Evolutionary conservation across 2,797 vertebrate species (phyloP).

Genomic region (Anguilla anguilla): DNA sequence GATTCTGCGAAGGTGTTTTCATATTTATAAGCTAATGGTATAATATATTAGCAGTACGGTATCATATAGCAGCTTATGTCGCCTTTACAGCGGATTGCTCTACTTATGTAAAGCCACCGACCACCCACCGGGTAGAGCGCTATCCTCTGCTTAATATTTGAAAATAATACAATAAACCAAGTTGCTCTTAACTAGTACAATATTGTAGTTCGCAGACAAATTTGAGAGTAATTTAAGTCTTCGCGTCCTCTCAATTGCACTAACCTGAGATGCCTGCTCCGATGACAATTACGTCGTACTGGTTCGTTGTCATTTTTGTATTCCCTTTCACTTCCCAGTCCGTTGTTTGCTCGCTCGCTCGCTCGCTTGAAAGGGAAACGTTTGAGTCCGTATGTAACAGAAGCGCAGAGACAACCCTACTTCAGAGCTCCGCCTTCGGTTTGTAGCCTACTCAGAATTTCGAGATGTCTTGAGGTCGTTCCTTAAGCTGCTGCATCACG

Average conservation of each 20-base stretch:
- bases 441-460: neutral
- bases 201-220: neutral
- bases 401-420: slow-evolving; percentile 12
- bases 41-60: neutral
- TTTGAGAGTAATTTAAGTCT: neutral
- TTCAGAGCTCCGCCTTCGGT: slow-evolving; percentile 11
- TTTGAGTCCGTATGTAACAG: neutral
- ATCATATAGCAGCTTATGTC: neutral
- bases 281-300: slow-evolving; percentile 16
- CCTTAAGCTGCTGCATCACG: neutral
- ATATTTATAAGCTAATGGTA: neutral
- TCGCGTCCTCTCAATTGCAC: neutral
- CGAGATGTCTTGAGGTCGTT: neutral
- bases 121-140: slow-evolving; percentile 5
- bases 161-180: neutral
- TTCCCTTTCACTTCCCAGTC: slow-evolving; percentile 5
- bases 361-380: neutral
- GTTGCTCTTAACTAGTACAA: neutral
- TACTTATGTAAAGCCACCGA: slow-evolving; percentile 8
- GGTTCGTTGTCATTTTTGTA: slow-evolving; percentile 18
- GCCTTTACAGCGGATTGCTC: neutral
- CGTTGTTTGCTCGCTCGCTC: neutral
- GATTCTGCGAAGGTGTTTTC: neutral
- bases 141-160: neutral
- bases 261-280: slow-evolving; percentile 22